Base-by-base conservation (phyloP, 2,797 vertebrate genomes). In the Aulostomus chinensis region DNA sequence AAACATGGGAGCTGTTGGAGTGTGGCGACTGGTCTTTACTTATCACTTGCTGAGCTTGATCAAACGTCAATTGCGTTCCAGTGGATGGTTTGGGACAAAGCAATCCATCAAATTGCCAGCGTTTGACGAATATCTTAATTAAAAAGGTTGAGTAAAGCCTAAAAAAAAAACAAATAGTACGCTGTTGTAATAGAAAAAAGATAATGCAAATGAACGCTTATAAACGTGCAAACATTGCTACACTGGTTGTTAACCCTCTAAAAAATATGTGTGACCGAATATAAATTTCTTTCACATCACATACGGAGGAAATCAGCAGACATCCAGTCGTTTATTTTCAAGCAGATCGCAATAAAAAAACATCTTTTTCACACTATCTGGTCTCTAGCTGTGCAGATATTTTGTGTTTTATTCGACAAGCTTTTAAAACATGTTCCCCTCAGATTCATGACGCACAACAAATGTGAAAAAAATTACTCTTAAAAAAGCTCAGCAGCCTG, bases 351-450 rank as follows among this genome's bases (percentile, higher is more conserved):
- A 53, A 51, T 29, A 24, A 11, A 37, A 53, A 63, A 45, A 33
- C 28, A 30, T 29, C 38, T 55, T 73, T 49, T 48, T 25, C 9
- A 18, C 22, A 8, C 37, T 28, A 13, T 62, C 53, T 39, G n/a
- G n/a, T n/a, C n/a, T n/a, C n/a, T 11, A 1, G 37, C 37, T 8
- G 7, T 33, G 52, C 4, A 5, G 29, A 43, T 63, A 39, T 51
- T 34, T 64, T 57, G 35, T 32, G 34, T 46, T 46, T 47, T 48
- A 28, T 56, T 56, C 38, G 25, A 41, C 24, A 63, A 42, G 69
- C 40, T 55, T 64, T 73, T 52, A 42, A 67, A 45, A 58, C 32
- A 25, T 37, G 28, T 43, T 22, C 18, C 2, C 10, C 37, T 43
- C 9, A 11, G 13, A 59, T 34, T 28, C 21, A 9, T 13, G 1